Base-by-base conservation (phyloP, 1,140 invertebrate genomes). In the Hyphantria cunea region DNA sequence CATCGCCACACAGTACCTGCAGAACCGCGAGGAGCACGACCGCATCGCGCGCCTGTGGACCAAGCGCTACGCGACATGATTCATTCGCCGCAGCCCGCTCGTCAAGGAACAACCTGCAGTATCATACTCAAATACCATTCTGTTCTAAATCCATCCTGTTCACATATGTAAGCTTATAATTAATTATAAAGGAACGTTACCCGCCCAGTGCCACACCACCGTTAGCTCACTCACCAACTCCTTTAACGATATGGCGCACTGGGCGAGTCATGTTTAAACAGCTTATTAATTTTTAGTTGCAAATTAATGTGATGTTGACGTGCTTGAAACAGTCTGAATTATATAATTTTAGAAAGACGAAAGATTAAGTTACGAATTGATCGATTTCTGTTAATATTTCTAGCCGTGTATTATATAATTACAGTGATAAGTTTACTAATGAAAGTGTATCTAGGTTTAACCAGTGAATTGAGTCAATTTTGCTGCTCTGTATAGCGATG, bases 21-120 rank as follows among this genome's bases (percentile, higher is more conserved):
- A 98, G 89, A 99, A 99, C 92, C 93, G 98, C 56, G 97, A 98
- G 91, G 98, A 99, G 90, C 98, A 99, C 82, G 98, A 99, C 92
- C 95, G 97, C 84, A 98, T 98, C 89, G 98, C 98, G 68, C 94
- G 98, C 84, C 94, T 98, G 70, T 99, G 98, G 98, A 99, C 98
- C 75, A 99, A 99, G 91, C 94, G 98, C 78, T 99, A 98, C 90
- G 97, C 98, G 59, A 98, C 97, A 93, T 98, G 96, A 97, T 93
- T 82, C 37, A 69, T 13, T 74, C 70, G 78, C 69, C 72, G n/a
- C 42, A 8, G 12, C 17, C 15, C 17, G 33, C 9, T 53, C 54
- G 44, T 63, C 32, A 55, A 48, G 69, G 72, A 78, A 76, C 71
- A 79, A 72, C 63, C 54, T 59, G 66, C 58, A 71, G 44, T 76